These are phyloP conservation scores for Pediacus dermestoides DNA, from an alignment of 2,888 invertebrate genomes.

Conservation along the genomic window DNA sequence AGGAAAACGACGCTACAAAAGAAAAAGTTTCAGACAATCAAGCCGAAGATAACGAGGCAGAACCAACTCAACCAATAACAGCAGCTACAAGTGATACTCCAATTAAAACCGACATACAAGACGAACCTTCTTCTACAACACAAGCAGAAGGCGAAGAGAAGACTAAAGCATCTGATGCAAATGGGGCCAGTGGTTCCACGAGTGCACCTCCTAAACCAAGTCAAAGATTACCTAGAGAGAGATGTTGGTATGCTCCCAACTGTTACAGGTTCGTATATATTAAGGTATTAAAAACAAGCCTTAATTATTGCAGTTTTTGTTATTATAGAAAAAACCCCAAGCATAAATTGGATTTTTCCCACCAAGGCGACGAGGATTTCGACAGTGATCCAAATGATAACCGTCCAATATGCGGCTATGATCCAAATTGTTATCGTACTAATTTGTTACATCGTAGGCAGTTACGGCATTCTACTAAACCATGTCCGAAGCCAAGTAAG, in stretches of 20 bases:
- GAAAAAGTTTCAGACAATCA: no score
- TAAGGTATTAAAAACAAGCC: conserved; percentile 2
- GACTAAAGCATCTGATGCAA: no score
- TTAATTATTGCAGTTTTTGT: conserved; percentile 10
- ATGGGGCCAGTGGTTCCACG: no score
- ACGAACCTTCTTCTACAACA: no score
- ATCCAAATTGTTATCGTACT: conserved; percentile 55
- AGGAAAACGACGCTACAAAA: neutral
- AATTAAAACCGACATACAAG: no score
- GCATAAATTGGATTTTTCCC: conserved; percentile 60
- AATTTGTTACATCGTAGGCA: conserved; percentile 57
- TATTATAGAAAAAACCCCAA: conserved; percentile 55
- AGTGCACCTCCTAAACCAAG: neutral
- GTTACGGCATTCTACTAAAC: conserved; percentile 51
- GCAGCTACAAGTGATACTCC: no score
- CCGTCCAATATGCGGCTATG: conserved; percentile 58
- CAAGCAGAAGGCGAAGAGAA: neutral
- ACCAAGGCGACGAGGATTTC: conserved; percentile 64
- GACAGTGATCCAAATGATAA: conserved; percentile 44
- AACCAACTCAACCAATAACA: neutral
- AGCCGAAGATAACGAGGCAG: neutral
- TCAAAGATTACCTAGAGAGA: conserved; percentile 8
- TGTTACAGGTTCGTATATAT: conserved; percentile 57
- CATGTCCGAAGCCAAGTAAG: conserved; percentile 29
- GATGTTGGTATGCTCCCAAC: conserved; percentile 61